These are phyloP conservation scores for Epistrophe grossulariae DNA, from an alignment of 2,888 invertebrate species.

Conservation along the genomic window DNA sequence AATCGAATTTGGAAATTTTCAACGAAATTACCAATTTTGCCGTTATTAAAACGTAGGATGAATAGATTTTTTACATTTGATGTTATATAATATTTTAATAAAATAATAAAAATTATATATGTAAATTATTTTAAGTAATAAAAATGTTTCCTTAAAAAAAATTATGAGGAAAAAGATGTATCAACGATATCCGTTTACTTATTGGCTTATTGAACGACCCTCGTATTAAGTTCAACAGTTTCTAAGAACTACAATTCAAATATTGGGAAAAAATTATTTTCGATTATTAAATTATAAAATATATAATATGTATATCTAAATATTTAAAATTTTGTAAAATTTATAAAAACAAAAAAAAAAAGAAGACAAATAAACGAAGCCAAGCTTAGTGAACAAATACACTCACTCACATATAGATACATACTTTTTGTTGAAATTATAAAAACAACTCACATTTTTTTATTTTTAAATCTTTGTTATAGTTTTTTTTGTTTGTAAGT, in stretches of 20 bases:
- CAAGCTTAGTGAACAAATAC: slow-evolving; percentile 64
- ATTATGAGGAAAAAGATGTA: no score
- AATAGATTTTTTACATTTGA: no score
- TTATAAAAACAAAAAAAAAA: slow-evolving; percentile 22
- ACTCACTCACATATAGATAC: slow-evolving; percentile 57
- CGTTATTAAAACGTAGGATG: no score
- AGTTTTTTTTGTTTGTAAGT: slow-evolving; percentile 32
- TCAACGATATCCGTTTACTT: no score
- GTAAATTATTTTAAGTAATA: no score
- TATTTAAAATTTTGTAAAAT: slow-evolving; percentile 3
- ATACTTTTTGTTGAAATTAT: slow-evolving; percentile 32
- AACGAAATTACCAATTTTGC: no score
- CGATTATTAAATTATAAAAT: slow-evolving; percentile 3
- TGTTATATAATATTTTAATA: no score
- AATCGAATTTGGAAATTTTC: no score
- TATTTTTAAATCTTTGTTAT: slow-evolving; percentile 30
- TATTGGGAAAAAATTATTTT: slow-evolving; percentile 24
- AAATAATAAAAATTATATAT: no score
- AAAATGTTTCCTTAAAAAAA: no score
- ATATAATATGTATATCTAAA: neutral
- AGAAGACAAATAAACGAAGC: slow-evolving; percentile 47
- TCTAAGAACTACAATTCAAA: slow-evolving; percentile 3
- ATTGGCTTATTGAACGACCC: no score
- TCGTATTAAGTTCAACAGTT: no score
- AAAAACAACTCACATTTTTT: slow-evolving; percentile 39